phyloP scores from a whole-genome alignment of 2,797 vertebrate genomes.

The Tarsius wallacei region DNA sequence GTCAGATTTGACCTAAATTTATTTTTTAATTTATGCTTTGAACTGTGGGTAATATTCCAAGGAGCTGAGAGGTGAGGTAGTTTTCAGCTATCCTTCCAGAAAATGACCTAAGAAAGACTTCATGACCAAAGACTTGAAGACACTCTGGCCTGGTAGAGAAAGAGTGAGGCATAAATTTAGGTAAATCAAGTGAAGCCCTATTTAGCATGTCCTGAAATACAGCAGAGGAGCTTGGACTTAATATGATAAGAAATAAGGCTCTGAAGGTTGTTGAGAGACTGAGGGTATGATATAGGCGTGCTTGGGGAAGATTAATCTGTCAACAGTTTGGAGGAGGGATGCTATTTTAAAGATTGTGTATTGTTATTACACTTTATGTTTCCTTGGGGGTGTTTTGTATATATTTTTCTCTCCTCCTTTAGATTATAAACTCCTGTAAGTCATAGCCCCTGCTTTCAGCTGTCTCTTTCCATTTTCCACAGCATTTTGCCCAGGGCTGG shows the following conservation, averaged over 20 bases:
- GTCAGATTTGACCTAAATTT: neutral
- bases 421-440: constrained; percentile 76
- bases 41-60: constrained; percentile 10
- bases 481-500: neutral
- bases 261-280: constrained; percentile 70
- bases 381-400: constrained; percentile 80
- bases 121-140: constrained; percentile 7
- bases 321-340: constrained; percentile 75
- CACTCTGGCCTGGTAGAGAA: neutral
- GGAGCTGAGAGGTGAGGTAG: neutral
- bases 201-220: constrained; percentile 67
- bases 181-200: constrained; percentile 71
- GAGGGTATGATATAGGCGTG: constrained; percentile 79
- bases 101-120: neutral
- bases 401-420: constrained; percentile 75
- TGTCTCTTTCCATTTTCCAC: constrained; percentile 46
- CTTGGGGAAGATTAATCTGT: constrained; percentile 83
- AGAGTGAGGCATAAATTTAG: constrained; percentile 72
- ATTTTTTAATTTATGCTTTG: neutral
- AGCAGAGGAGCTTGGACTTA: constrained; percentile 68
- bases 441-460: constrained; percentile 48
- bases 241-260: constrained; percentile 78
- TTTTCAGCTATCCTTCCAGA: neutral
- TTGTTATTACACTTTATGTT: constrained; percentile 83
- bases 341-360: constrained; percentile 84